These are phyloP conservation scores for Timandra comae DNA, from an alignment of 2,888 invertebrate species.

Conservation along the genomic window DNA sequence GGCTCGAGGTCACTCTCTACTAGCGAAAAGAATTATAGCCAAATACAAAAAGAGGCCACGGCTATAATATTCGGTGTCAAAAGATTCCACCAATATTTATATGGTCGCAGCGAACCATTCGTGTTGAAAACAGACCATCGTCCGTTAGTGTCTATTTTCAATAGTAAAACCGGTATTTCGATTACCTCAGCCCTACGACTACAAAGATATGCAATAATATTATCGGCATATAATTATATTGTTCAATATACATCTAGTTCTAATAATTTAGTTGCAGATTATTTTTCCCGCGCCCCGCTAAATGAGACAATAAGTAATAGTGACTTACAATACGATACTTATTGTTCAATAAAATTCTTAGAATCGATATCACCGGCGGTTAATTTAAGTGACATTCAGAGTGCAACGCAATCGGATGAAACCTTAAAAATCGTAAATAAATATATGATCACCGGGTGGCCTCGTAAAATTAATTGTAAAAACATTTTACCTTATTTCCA, in stretches of 20 bases:
- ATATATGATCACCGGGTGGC: slow-evolving; percentile 14
- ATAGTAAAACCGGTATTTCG: slow-evolving; percentile 6
- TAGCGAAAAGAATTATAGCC: slow-evolving; percentile 7
- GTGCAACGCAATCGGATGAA: slow-evolving; percentile 4
- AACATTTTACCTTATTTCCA: slow-evolving; percentile 13
- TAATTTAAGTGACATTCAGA: slow-evolving; percentile 2
- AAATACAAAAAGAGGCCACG: slow-evolving; percentile 12
- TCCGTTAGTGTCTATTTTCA: slow-evolving; percentile 14
- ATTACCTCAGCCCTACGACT: slow-evolving; percentile 10
- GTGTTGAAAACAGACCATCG: slow-evolving; percentile 16
- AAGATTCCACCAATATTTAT: slow-evolving; percentile 20
- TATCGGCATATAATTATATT: slow-evolving; percentile 14
- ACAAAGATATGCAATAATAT: slow-evolving; percentile 12
- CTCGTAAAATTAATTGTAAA: slow-evolving; percentile 9
- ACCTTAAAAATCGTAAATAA: slow-evolving; percentile 7
- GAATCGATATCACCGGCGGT: slow-evolving; percentile 2
- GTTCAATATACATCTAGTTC: slow-evolving; percentile 1
- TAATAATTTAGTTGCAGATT: slow-evolving; percentile 4
- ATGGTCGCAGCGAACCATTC: slow-evolving; percentile 16
- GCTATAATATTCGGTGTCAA: slow-evolving; percentile 12
- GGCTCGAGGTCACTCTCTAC: not conserved
- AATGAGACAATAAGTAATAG: slow-evolving; percentile 3
- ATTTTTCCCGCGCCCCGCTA: slow-evolving; percentile 10
- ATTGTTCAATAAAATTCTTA: slow-evolving; percentile 1
- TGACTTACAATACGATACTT: not conserved